phyloP scores from a whole-genome alignment of 2,888 invertebrate genomes.

The Harpalus rufipes region DNA sequence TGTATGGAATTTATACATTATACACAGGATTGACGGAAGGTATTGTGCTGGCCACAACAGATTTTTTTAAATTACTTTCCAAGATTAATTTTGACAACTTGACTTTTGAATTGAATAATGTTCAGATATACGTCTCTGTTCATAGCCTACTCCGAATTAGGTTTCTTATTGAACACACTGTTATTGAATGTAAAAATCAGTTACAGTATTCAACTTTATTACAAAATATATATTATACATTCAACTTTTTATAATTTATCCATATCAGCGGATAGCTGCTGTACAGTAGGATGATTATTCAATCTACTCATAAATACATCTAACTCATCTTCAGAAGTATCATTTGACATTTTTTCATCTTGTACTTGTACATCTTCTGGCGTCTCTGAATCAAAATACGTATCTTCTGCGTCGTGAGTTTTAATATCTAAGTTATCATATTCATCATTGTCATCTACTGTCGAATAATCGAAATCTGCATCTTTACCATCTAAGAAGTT shows the following conservation, averaged over 20 bases:
- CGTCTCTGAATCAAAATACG: conserved; percentile 92
- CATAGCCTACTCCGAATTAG: too few species aligned
- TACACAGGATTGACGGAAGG: too few species aligned
- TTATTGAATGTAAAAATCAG: neutral
- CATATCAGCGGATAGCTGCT: conserved; percentile 73
- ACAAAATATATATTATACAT: neutral
- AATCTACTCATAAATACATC: conserved; percentile 86
- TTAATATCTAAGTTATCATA: conserved; percentile 87
- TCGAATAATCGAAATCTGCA: conserved; percentile 88
- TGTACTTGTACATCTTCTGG: conserved; percentile 78
- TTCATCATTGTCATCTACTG: conserved; percentile 88
- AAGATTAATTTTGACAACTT: too few species aligned
- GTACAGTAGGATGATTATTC: conserved; percentile 75
- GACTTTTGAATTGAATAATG: too few species aligned
- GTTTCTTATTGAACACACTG: too few species aligned
- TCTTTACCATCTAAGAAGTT: conserved; percentile 91
- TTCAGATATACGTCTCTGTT: too few species aligned
- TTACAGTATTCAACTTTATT: neutral
- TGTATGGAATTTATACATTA: too few species aligned
- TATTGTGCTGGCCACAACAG: too few species aligned
- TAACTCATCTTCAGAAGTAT: conserved; percentile 82
- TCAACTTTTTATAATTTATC: conserved; percentile 70
- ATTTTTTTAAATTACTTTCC: too few species aligned
- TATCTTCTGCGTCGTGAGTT: conserved; percentile 91
- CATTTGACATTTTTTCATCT: conserved; percentile 72